Evolutionary conservation across 2,888 invertebrate genomes (phyloP), one percentile per base, ranked within the genome.

Genomic region (Rhopalosiphum nymphaeae): DNA sequence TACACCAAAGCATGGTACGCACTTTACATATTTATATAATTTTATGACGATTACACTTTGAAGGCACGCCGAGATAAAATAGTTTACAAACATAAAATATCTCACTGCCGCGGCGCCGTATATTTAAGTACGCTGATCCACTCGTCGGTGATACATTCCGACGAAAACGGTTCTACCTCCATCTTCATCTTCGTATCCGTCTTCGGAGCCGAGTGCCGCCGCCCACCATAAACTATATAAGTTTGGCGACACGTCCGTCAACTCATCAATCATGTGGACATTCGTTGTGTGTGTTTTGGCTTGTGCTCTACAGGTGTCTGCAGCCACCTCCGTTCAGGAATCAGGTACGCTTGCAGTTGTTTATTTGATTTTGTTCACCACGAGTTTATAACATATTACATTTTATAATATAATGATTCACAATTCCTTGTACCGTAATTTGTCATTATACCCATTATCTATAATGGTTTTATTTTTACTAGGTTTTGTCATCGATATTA

Each of bases 191-290:
- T 36, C 25, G 78, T 78, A 21, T 78, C 78, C 78, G 9, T 36
- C 78, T 36, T 7, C 78, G 36, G 78, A 9, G 78, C 9, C 2
- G 21, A 21, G 36, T 53, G 13, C 3, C 49, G 26, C 10, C 13
- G 9, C 16, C 10, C 16, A 26, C 36, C 16, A 1, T 36, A 36
- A 78, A 21, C 78, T 91, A 86, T 61, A 87, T 36, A 86, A 86
- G 86, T 87, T 56, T n/a, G n/a, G 29, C 92, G 49, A 36, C 26
- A 25, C 46, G 46, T 49, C 46, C 36, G 46, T 26, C 86, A 5
- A 36, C 26, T 26, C 44, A 44, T 61, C 86, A 61, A 92, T 61
- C 86, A 92, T 92, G 92, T 61, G 86, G 92, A 61, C 46, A 26
- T 36, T 61, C n/a, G 26, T 36, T 26, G 61, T 87, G 86, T 92